Conservation (phyloP, 2,797 vertebrate genomes). For the Morus bassanus region DNA sequence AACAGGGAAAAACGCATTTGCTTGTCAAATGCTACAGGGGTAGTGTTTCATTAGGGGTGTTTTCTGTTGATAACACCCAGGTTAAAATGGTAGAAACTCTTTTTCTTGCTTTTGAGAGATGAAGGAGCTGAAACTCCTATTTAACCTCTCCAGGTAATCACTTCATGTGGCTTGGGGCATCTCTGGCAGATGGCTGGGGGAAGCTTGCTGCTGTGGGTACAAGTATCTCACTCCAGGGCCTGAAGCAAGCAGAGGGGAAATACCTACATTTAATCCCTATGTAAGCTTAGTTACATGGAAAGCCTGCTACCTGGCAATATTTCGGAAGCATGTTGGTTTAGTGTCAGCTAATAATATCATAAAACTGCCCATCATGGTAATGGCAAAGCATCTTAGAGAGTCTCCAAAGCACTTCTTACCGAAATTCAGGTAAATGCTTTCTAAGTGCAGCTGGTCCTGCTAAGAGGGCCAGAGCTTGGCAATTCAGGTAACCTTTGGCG, state of each 20-base stretch:
- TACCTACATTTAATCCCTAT: not conserved
- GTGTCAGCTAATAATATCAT: not conserved
- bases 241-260: not conserved
- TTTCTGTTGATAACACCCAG: not conserved
- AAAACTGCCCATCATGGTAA: not conserved
- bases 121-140: not conserved
- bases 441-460: not conserved
- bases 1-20: not conserved
- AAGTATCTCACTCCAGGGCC: not conserved
- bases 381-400: not conserved
- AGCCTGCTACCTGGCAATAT: not conserved
- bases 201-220: not conserved
- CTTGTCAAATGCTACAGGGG: not conserved
- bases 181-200: not conserved
- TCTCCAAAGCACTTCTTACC: not conserved
- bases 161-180: not conserved
- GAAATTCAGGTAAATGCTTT: not conserved
- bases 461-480: not conserved
- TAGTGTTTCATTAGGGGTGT: not conserved
- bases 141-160: not conserved
- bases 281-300: not conserved
- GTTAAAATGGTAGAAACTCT: not conserved
- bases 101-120: not conserved
- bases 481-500: not conserved
- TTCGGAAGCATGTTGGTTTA: not conserved